Base-by-base conservation (phyloP, 2,888 invertebrate genomes). In the Spilarctia lutea region DNA sequence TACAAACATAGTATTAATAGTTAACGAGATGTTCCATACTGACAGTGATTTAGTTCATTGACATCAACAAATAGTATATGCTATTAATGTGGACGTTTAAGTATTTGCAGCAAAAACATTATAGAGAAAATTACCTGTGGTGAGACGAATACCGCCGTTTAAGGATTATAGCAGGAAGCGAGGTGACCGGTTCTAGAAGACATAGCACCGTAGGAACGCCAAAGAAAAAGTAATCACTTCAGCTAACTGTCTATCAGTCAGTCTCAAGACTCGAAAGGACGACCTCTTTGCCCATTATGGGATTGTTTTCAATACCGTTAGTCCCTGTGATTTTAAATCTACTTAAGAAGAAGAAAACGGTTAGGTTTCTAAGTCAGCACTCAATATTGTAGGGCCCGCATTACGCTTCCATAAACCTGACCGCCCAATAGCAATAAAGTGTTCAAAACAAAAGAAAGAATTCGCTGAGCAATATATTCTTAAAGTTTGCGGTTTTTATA, bases 81-180 rank as follows among this genome's bases (percentile, higher is more conserved):
- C 81, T 87, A 87, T 89, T 88, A 85, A 83, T 77, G 76, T 76
- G 76, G 80, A 83, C 83, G 88, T 86, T 76, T 86, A 86, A 87
- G 83, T 78, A 89, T 84, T 85, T 69, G 80, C 80, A 83, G 89
- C 89, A 91, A 94, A 93, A 87, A 85, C 86, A 75, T 76, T 71
- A 85, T 83, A 81, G 84, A 89, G 88, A 87, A 89, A 91, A 93
- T 92, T 92, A 91, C 89, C 88, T 87, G 85, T 89, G 88, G 88
- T 87, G 86, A 89, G 87, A 88, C 87, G 87, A 88, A 89, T 85
- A 86, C 85, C 82, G 73, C 92, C 91, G 85, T 92, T 91, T 94
- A 93, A 90, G 94, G 93, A 91, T 86, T 85, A 89, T 85, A 91
- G 88, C 90, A 94, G 94, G 94, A 94, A 94, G 91, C 87, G 74